Evolutionary conservation across 2,888 invertebrate genomes (phyloP).

Genomic region (Tethea ocularis): DNA sequence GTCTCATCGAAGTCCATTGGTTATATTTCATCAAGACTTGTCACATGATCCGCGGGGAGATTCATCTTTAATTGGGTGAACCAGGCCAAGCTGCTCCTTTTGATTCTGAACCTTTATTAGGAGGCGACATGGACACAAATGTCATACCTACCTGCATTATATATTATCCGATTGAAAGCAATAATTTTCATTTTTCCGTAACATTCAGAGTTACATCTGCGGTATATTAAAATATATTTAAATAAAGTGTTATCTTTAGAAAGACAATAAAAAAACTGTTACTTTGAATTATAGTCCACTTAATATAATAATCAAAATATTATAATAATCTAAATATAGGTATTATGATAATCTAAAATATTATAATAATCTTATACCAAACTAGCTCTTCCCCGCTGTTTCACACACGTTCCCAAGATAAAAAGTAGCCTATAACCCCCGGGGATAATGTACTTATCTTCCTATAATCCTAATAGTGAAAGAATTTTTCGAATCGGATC

Average conservation of each 20-base stretch:
- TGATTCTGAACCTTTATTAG: constrained; percentile 55
- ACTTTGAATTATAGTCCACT: too few species aligned
- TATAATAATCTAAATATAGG: too few species aligned
- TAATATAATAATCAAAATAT: too few species aligned
- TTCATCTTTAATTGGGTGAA: constrained; percentile 80
- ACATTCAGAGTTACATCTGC: neutral
- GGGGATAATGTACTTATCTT: too few species aligned
- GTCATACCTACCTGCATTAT: constrained; percentile 22
- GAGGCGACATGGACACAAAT: constrained; percentile 33
- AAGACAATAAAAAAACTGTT: neutral
- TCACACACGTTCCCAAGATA: too few species aligned
- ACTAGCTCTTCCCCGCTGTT: too few species aligned
- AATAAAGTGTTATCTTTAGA: neutral
- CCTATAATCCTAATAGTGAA: too few species aligned
- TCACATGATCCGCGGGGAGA: constrained; percentile 75
- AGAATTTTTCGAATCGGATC: too few species aligned
- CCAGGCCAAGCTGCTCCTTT: constrained; percentile 49
- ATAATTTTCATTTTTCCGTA: neutral
- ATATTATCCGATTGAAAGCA: constrained; percentile 30
- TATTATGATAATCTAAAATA: too few species aligned
- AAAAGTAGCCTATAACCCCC: too few species aligned
- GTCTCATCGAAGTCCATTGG: constrained; percentile 41
- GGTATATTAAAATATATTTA: neutral
- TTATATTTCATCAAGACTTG: constrained; percentile 74
- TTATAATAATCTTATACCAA: too few species aligned